Conservation (phyloP, 2,888 invertebrate species). For the Acrobasis consociella region DNA sequence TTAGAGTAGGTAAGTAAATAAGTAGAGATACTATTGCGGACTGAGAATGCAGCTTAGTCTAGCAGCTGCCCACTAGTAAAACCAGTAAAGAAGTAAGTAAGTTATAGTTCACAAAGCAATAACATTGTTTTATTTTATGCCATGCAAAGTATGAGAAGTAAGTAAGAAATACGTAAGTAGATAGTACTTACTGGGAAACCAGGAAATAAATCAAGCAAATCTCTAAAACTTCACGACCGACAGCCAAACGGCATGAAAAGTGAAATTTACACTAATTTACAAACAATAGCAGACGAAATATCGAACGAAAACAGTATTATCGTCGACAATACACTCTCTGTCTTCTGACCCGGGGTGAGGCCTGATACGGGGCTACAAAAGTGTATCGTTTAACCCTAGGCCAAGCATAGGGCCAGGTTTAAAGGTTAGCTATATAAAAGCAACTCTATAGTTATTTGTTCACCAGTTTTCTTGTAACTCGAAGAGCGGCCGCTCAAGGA, state of each 20-base stretch:
- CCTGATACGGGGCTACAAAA: slow-evolving; percentile 57
- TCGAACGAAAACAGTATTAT: slow-evolving; percentile 39
- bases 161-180: too few species aligned
- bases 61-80: too few species aligned
- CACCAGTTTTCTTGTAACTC: slow-evolving; percentile 50
- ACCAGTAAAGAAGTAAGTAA: too few species aligned
- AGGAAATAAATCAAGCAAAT: too few species aligned
- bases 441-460: slow-evolving; percentile 50
- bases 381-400: slow-evolving; percentile 78
- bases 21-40: too few species aligned
- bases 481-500: slow-evolving; percentile 43
- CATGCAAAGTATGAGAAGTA: too few species aligned
- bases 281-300: slow-evolving; percentile 19
- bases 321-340: slow-evolving; percentile 57
- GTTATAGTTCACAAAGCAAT: too few species aligned
- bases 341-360: slow-evolving; percentile 59
- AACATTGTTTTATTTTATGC: too few species aligned
- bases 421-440: slow-evolving; percentile 71
- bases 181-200: too few species aligned
- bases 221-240: neutral
- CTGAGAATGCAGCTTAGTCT: too few species aligned
- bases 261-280: slow-evolving; percentile 25
- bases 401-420: slow-evolving; percentile 64
- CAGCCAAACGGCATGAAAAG: neutral
- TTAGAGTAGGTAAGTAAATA: too few species aligned